Evolutionary conservation across 2,888 invertebrate genomes (phyloP).

Genomic region (Toxonevra muliebris): DNA sequence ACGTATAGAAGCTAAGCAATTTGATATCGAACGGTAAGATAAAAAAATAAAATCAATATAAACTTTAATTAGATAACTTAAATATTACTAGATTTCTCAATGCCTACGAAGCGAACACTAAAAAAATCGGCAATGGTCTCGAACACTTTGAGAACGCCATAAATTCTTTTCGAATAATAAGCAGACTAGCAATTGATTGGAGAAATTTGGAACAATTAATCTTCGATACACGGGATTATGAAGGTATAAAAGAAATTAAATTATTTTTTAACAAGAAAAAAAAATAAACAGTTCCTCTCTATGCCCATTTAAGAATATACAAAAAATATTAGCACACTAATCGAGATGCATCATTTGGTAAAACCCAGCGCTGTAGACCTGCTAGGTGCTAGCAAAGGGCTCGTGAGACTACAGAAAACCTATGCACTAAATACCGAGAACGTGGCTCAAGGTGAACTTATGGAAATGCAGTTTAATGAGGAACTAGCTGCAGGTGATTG

Average conservation of each 20-base stretch:
- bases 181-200: constrained; percentile 48
- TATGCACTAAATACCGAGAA: constrained; percentile 83
- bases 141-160: constrained; percentile 47
- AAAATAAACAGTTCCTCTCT: neutral
- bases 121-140: constrained; percentile 19
- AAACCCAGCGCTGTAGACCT: constrained; percentile 78
- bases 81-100: constrained; percentile 30
- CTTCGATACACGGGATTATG: constrained; percentile 8
- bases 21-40: neutral
- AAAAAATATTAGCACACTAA: neutral
- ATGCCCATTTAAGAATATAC: neutral
- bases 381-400: constrained; percentile 87
- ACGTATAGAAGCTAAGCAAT: constrained; percentile 26
- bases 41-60: neutral
- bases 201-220: constrained; percentile 41
- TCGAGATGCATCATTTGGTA: neutral
- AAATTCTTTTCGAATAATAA: constrained; percentile 44
- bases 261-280: too few relatives aligned
- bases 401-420: constrained; percentile 89
- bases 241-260: constrained; percentile 28
- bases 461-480: constrained; percentile 72
- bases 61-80: neutral
- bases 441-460: constrained; percentile 81
- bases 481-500: constrained; percentile 49
- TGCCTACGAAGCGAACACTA: constrained; percentile 23